These are phyloP conservation scores for Geotrypetes seraphini DNA, from an alignment of 2,797 vertebrate genomes.

Conservation along the genomic window DNA sequence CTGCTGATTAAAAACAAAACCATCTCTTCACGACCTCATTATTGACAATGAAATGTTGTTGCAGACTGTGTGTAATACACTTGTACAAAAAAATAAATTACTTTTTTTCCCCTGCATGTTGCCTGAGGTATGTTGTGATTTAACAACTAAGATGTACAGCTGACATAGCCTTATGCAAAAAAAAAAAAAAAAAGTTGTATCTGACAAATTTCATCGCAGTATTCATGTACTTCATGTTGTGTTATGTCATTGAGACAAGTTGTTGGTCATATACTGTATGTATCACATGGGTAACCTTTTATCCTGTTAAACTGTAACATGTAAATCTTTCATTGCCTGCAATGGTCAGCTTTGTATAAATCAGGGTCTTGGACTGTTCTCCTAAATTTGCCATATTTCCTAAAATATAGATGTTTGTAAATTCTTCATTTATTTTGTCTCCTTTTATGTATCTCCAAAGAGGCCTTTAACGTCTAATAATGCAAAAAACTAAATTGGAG, in stretches of 20 bases:
- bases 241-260: conserved; percentile 46
- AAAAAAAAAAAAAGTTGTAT: conserved; percentile 48
- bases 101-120: conserved; percentile 64
- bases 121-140: conserved; percentile 63
- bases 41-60: conserved; percentile 48
- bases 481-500: too few species aligned
- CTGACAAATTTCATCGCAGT: conserved; percentile 46
- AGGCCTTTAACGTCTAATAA: too few species aligned
- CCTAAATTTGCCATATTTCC: conserved; percentile 55
- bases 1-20: conserved; percentile 39
- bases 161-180: conserved; percentile 43
- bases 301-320: conserved; percentile 49
- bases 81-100: conserved; percentile 54
- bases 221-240: conserved; percentile 42
- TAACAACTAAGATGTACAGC: conserved; percentile 41
- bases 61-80: conserved; percentile 48
- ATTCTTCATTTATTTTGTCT: conserved; percentile 53
- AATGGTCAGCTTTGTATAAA: conserved; percentile 48
- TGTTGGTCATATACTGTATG: conserved; percentile 52
- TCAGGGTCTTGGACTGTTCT: conserved; percentile 56
- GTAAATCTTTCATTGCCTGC: conserved; percentile 53
- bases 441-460: conserved; percentile 27
- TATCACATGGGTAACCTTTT: conserved; percentile 49
- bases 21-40: conserved; percentile 43
- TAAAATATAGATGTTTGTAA: conserved; percentile 73